Percentiles rank a stretch among this genome's conserved stretches.
These are phyloP conservation scores for Sepiola atlantica DNA, from an alignment of 2,888 invertebrate genomes.

Conservation along the genomic window DNA sequence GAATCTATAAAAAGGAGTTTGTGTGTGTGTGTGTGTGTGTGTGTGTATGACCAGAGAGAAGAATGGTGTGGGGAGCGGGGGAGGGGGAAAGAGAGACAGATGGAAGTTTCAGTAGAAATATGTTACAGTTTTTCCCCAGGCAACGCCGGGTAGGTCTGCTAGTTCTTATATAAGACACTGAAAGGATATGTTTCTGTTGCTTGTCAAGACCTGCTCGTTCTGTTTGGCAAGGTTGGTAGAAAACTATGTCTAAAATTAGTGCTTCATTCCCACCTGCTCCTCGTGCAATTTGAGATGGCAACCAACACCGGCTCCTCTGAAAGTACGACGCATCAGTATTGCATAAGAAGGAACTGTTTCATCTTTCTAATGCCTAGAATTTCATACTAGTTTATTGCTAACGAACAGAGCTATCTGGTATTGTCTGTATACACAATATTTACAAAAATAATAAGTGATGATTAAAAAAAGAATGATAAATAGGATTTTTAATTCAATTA, in stretches of 20 bases:
- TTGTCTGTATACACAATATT: too few relatives aligned
- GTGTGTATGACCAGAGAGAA: too few relatives aligned
- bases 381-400: background rate
- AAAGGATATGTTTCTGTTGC: background rate
- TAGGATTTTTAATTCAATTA: too few relatives aligned
- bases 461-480: too few relatives aligned
- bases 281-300: background rate
- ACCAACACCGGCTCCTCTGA: background rate
- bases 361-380: background rate
- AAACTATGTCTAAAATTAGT: background rate
- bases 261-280: conserved; percentile 32
- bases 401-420: background rate
- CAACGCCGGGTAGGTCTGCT: too few relatives aligned
- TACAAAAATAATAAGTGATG: too few relatives aligned
- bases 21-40: background rate
- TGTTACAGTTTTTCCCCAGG: too few relatives aligned
- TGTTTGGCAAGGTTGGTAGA: background rate
- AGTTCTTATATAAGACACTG: background rate
- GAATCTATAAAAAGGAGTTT: too few relatives aligned
- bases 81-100: background rate
- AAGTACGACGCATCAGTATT: background rate
- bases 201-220: background rate
- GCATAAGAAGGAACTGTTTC: background rate
- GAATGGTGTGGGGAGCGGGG: too few relatives aligned
- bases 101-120: background rate